Evolutionary conservation across 2,113 vertebrate species (phyloP).

Genomic region (Corvus moneduloides): DNA sequence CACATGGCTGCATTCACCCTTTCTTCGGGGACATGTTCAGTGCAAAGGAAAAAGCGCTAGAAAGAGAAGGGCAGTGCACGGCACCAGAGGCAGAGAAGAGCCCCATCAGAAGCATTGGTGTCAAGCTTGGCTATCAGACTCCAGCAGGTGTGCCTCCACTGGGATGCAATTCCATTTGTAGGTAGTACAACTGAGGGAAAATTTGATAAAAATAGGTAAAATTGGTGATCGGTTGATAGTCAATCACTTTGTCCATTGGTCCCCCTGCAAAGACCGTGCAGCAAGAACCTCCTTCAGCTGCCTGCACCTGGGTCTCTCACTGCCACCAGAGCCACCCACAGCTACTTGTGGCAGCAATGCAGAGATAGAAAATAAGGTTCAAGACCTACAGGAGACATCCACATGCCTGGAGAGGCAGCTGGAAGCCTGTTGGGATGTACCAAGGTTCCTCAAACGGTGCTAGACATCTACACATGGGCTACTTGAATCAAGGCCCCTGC

Average conservation of each 20-base stretch:
- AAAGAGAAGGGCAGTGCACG: background rate
- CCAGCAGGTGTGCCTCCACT: background rate
- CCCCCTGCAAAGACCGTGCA: accelerated
- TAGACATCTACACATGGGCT: background rate
- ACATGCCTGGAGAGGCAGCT: background rate
- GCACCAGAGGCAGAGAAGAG: background rate
- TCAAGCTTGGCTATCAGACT: background rate
- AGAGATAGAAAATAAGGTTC: background rate
- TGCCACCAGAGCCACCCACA: background rate
- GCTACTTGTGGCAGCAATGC: background rate
- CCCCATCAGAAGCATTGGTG: background rate
- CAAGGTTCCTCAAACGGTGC: background rate
- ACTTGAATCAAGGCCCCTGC: background rate
- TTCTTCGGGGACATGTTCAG: background rate
- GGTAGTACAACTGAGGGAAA: background rate
- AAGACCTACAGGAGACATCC: background rate
- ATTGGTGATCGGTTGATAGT: background rate
- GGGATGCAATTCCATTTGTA: background rate
- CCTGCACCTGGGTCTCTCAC: background rate
- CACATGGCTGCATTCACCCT: background rate
- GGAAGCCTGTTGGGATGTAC: background rate
- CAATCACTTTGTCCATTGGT: background rate
- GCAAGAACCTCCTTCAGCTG: background rate
- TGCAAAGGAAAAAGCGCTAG: background rate
- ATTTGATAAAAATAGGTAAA: background rate